phyloP scores from a whole-genome alignment of 2,113 vertebrate species.

The Cygnus atratus region DNA sequence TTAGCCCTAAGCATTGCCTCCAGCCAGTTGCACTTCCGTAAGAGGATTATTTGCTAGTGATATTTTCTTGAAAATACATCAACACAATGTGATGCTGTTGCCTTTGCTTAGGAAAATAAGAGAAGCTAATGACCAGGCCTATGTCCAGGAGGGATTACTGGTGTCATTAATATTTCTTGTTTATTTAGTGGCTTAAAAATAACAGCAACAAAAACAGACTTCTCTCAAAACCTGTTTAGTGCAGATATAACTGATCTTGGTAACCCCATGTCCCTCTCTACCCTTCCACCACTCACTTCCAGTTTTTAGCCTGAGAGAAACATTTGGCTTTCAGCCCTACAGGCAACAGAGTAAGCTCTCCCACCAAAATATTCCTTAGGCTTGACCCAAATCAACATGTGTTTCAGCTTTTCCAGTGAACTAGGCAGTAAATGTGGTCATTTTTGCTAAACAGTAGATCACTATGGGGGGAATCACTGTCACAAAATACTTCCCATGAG shows the following conservation, averaged over 20 bases:
- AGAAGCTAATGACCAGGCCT: constrained; percentile 46
- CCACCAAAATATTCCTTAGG: background rate
- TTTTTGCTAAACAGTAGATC: background rate
- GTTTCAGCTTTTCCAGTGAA: background rate
- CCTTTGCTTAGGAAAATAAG: constrained; percentile 71
- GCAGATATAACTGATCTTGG: background rate
- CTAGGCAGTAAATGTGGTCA: background rate
- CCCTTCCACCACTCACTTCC: background rate
- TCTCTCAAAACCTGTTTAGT: background rate
- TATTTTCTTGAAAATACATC: constrained; percentile 70
- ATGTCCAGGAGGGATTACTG: constrained; percentile 6
- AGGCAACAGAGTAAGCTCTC: background rate
- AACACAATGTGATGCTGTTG: constrained; percentile 50
- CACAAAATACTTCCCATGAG: background rate
- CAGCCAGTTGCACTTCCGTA: constrained; percentile 74
- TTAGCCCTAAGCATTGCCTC: constrained; percentile 74
- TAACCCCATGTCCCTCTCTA: background rate
- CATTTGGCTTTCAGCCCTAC: background rate
- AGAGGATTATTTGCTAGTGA: constrained; percentile 73
- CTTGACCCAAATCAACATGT: background rate
- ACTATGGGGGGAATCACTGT: background rate
- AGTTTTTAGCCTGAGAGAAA: background rate
- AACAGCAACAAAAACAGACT: background rate
- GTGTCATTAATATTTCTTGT: constrained; percentile 46
- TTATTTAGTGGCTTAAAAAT: constrained; percentile 43